Conservation (phyloP, 2,113 vertebrate species). For the Petaurus breviceps region DNA sequence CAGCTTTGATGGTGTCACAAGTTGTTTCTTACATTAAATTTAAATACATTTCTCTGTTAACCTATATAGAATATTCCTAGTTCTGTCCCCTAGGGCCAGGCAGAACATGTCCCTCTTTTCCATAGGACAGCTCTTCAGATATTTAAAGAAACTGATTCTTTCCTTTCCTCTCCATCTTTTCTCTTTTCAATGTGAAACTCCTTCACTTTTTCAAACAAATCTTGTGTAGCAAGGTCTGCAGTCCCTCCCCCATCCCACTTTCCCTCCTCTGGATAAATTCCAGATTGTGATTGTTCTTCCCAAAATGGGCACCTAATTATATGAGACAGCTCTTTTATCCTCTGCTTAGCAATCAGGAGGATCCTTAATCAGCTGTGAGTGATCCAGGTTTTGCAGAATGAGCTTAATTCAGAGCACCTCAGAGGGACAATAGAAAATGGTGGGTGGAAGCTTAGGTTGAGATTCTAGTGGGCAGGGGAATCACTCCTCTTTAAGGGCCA, state of each 20-base stretch:
- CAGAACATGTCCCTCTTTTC: neutral
- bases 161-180: neutral
- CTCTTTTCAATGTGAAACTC: neutral
- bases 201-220: neutral
- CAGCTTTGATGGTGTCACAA: neutral
- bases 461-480: neutral
- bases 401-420: neutral
- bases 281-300: neutral
- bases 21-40: neutral
- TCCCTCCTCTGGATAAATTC: neutral
- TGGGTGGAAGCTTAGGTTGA: neutral
- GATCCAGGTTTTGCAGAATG: neutral
- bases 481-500: neutral
- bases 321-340: neutral
- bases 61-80: neutral
- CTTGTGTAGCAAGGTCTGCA: neutral
- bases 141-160: neutral
- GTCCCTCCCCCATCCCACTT: neutral
- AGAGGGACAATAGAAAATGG: neutral
- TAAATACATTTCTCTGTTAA: neutral
- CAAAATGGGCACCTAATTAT: neutral
- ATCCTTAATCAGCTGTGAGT: neutral
- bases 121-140: neutral
- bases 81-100: neutral
- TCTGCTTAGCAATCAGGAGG: neutral